Evolutionary conservation across 2,113 vertebrate genomes (phyloP), one percentile per base, ranked within the genome.

Genomic region (Boleophthalmus pectinirostris): DNA sequence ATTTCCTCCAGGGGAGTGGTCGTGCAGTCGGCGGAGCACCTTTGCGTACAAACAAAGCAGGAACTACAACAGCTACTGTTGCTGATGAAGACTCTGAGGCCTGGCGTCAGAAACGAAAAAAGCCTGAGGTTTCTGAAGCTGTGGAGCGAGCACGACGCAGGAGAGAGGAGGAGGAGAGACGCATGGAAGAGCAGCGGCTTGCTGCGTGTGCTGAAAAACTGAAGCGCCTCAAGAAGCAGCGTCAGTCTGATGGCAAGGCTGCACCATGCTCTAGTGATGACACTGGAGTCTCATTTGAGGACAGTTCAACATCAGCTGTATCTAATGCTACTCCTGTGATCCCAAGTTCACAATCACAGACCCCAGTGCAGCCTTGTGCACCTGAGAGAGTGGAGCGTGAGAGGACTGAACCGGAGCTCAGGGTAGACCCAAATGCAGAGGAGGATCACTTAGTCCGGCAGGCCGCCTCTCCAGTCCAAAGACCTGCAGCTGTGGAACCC

Each of bases 201-300:
- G 97, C 98, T 8, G 98, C 97, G 0, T 99, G 98, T 84, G 97
- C 97, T 1, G 97, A 98, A 83, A 99, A 99, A 83, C 91, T 99
- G 0, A 99, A 99, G 85, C 94, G 94, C 24, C 92, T 99, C 71
- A 95, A 99, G 83, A 99, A 99, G 89, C 94, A 96, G n/a, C 94
- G 95, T 1, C 85, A 82, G 2, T 45, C 66, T 20, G 90, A 92
- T 64, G 38, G 33, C 64, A 84, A 85, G 73, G 57, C 90, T 16
- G 24, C 79, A 23, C 85, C 82, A 63, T 49, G 71, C 57, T 2
- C 70, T 35, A 77, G 4, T 21, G 82, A 91, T 15, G 88, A 91
- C 0, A 49, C 53, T 49, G 77, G 24, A 66, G 66, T 60, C n/a
- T 45, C 63, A 0, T 43, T 1, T 29, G 86, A 91, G 18, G 86